These are phyloP conservation scores for Hycleus cichorii DNA, from an alignment of 1,140 invertebrate species.

Conservation along the genomic window DNA sequence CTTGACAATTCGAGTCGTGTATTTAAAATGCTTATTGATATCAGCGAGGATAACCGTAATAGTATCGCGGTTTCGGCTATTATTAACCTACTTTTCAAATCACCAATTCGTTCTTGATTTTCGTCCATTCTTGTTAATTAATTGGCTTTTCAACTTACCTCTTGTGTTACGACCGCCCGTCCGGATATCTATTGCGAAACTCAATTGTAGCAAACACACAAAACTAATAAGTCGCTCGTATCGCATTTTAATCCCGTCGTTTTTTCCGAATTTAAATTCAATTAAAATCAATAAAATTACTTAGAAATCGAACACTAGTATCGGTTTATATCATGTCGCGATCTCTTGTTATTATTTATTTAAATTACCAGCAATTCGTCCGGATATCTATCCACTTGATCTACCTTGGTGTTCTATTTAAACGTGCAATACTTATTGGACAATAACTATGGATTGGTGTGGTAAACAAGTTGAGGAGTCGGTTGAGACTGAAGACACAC, in stretches of 20 bases:
- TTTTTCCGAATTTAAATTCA: no score
- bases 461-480: constrained; percentile 13
- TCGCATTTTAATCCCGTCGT: constrained; percentile 6
- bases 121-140: no score
- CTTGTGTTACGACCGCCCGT: constrained; percentile 1
- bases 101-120: no score
- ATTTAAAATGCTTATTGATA: no score
- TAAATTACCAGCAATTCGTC: background rate
- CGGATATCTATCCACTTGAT: background rate
- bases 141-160: constrained; percentile 8
- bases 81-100: no score
- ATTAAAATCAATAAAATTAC: no score
- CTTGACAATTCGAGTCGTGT: no score
- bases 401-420: no score
- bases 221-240: background rate
- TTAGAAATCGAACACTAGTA: no score
- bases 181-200: constrained; percentile 6
- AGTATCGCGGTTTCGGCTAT: no score
- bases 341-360: background rate
- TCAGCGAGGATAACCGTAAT: no score
- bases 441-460: constrained; percentile 4
- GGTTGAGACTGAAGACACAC: constrained; percentile 33
- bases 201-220: constrained; percentile 16
- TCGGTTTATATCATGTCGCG: no score
- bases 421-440: background rate